phyloP scores from a whole-genome alignment of 2,888 invertebrate species.

The Cerceris ruficornis region DNA sequence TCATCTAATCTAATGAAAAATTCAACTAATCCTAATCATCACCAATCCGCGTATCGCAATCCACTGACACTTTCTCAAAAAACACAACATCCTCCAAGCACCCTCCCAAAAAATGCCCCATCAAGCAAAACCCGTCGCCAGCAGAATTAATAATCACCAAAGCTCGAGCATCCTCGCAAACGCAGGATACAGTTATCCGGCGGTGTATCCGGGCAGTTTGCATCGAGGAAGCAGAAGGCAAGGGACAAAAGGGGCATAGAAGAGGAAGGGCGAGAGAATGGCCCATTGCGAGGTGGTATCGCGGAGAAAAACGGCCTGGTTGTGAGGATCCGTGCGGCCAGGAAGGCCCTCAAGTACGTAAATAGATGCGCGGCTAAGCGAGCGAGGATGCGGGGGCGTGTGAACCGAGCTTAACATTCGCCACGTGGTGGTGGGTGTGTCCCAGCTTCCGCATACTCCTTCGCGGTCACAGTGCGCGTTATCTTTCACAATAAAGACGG shows the following conservation, averaged over 20 bases:
- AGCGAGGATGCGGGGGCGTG: slow-evolving; percentile 70
- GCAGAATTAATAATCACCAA: too few relatives aligned
- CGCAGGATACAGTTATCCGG: too few relatives aligned
- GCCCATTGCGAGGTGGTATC: slow-evolving; percentile 26
- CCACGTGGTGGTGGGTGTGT: slow-evolving; percentile 72
- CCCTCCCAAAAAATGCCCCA: too few relatives aligned
- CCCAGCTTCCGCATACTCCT: slow-evolving; percentile 75
- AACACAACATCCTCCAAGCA: too few relatives aligned
- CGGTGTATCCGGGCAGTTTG: too few relatives aligned
- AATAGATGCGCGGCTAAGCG: slow-evolving; percentile 55
- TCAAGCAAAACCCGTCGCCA: too few relatives aligned
- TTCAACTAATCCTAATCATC: too few relatives aligned
- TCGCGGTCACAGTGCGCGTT: slow-evolving; percentile 61
- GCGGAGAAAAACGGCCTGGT: slow-evolving; percentile 17
- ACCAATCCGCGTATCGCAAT: too few relatives aligned
- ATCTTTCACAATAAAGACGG: slow-evolving; percentile 51
- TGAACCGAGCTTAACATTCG: slow-evolving; percentile 65
- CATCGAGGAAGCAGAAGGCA: background rate
- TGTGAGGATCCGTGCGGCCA: slow-evolving; percentile 16
- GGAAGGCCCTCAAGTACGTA: slow-evolving; percentile 58
- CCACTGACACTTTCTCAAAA: too few relatives aligned
- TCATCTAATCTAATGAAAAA: too few relatives aligned
- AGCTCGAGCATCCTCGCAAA: too few relatives aligned
- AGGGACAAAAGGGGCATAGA: background rate
- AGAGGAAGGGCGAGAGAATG: slow-evolving; percentile 36